Evolutionary conservation across 2,113 vertebrate genomes (phyloP).

Genomic region (Ursus arctos): DNA sequence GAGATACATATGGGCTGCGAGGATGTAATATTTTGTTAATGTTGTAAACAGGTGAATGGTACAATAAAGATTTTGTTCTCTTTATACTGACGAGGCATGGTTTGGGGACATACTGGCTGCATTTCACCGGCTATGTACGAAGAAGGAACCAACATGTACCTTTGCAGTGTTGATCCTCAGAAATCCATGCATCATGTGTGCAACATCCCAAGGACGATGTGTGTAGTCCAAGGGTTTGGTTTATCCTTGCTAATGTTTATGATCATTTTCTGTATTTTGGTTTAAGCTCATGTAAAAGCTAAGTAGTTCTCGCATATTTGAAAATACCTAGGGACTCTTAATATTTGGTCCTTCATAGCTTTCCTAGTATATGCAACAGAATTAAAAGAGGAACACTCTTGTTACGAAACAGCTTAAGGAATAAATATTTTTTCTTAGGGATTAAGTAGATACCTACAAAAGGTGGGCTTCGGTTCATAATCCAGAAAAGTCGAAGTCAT

Average conservation of each 20-base stretch:
- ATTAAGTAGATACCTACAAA: background rate
- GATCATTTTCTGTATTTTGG: conserved; percentile 35
- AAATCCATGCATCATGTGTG: background rate
- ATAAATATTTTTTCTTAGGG: background rate
- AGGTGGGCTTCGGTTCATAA: background rate
- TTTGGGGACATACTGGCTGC: background rate
- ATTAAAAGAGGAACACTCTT: background rate
- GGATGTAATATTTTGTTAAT: background rate
- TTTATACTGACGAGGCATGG: background rate
- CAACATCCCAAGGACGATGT: background rate
- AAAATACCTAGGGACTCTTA: background rate
- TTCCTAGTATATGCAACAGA: background rate
- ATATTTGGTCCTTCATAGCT: background rate
- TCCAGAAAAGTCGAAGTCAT: background rate
- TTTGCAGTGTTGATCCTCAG: background rate
- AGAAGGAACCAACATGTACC: background rate
- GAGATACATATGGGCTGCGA: background rate
- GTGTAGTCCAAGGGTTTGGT: background rate
- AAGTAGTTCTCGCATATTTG: background rate
- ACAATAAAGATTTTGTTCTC: background rate
- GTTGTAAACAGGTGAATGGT: background rate
- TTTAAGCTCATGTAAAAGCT: background rate
- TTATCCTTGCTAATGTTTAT: conserved; percentile 8
- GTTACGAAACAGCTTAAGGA: background rate
- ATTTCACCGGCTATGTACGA: conserved; percentile 1